Conservation (phyloP, 2,888 invertebrate species). For the Asteroscopus sphinx region DNA sequence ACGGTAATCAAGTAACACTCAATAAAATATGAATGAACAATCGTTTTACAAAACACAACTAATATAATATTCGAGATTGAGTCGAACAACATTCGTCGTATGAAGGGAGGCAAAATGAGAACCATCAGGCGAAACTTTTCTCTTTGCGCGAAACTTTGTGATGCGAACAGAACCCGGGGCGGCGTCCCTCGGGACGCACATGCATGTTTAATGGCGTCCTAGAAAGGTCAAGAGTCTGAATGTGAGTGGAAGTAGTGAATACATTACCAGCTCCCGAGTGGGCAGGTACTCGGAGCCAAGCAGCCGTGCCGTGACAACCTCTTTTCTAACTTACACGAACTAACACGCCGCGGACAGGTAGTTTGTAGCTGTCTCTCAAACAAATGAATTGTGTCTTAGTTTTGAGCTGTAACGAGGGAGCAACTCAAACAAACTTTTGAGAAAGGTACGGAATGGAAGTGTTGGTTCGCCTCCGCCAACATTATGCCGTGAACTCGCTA, state of each 20-base stretch:
- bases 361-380: conserved; percentile 87
- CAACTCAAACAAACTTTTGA: conserved; percentile 82
- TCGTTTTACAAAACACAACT: conserved; percentile 60
- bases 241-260: conserved; percentile 82
- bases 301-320: conserved; percentile 76
- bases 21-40: conserved; percentile 59
- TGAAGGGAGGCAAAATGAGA: conserved; percentile 79
- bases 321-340: conserved; percentile 80
- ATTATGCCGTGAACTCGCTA: conserved; percentile 72
- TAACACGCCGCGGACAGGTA: conserved; percentile 82
- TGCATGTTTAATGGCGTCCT: conserved; percentile 88
- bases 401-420: conserved; percentile 82
- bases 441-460: conserved; percentile 76
- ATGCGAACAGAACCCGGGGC: conserved; percentile 81
- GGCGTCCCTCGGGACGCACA: conserved; percentile 80
- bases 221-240: conserved; percentile 86
- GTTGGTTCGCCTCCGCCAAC: conserved; percentile 65
- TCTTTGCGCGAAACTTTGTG: conserved; percentile 84
- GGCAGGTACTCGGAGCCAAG: conserved; percentile 69
- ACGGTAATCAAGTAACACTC: conserved; percentile 13
- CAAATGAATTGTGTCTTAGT: conserved; percentile 87
- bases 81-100: conserved; percentile 68
- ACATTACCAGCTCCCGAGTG: conserved; percentile 82
- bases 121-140: conserved; percentile 82
- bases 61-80: conserved; percentile 68